Evolutionary conservation across 2,797 vertebrate species (phyloP).

Genomic region (Phrynocephalus forsythii): DNA sequence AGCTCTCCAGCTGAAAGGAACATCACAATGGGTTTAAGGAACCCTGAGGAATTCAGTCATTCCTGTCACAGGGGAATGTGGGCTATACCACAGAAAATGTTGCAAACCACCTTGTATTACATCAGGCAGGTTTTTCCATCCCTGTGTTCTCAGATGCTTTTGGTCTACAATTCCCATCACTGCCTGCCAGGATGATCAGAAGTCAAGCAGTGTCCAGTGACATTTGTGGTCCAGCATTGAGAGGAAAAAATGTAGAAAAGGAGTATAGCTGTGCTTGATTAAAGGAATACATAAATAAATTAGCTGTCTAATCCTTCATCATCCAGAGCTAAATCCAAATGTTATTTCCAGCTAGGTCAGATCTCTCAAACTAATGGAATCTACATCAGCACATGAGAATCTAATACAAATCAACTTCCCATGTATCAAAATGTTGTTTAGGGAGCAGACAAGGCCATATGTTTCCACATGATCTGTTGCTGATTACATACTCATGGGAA

Average conservation of each 20-base stretch:
- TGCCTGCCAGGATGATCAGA: too few relatives aligned
- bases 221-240: not conserved
- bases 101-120: not conserved
- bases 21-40: slow-evolving; percentile 16
- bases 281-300: not conserved
- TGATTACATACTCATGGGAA: not conserved
- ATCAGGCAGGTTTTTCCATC: not conserved
- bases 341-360: not conserved
- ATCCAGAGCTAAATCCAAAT: too few relatives aligned
- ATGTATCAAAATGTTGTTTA: too few relatives aligned
- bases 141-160: not conserved
- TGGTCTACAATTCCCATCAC: not conserved
- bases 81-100: not conserved
- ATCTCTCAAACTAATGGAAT: not conserved
- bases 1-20: slow-evolving; percentile 28
- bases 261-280: not conserved
- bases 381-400: too few relatives aligned
- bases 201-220: not conserved
- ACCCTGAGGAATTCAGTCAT: not conserved
- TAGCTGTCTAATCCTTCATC: not conserved
- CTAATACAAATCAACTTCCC: too few relatives aligned
- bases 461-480: not conserved
- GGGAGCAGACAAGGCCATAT: too few relatives aligned
- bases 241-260: not conserved
- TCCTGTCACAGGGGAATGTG: not conserved